A percentile compares a stretch with the other conserved stretches of the same genome.
phyloP scores from a whole-genome alignment of 2,888 invertebrate genomes.

The Leuctra nigra region DNA sequence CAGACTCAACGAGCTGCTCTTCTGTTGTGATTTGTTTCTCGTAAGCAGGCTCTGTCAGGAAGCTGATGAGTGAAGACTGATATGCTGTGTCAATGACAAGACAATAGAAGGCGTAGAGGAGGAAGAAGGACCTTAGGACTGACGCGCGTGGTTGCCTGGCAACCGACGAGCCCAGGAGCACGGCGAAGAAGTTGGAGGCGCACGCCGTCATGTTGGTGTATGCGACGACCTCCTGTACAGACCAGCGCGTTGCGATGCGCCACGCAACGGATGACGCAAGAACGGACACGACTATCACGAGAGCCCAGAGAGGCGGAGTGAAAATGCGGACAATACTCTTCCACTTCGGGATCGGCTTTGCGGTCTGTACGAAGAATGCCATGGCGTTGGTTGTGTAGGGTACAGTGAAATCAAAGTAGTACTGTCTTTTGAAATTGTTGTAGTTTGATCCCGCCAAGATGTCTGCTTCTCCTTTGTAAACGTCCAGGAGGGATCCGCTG shows the following conservation, averaged over 20 bases:
- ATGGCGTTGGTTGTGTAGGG: slow-evolving; percentile 1
- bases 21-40: slow-evolving; percentile 6
- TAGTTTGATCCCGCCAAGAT: background rate
- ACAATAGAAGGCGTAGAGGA: slow-evolving; percentile 17
- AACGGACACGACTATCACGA: background rate
- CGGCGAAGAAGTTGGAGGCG: background rate
- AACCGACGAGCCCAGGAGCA: background rate
- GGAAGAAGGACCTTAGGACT: slow-evolving; percentile 5
- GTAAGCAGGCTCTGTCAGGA: slow-evolving; percentile 8
- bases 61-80: slow-evolving; percentile 18
- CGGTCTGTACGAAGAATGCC: background rate
- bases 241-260: background rate
- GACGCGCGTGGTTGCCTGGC: background rate
- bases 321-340: no score
- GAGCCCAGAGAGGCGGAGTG: no score
- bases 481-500: background rate
- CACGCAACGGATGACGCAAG: background rate
- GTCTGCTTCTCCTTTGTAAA: background rate
- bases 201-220: background rate
- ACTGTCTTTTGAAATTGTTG: background rate
- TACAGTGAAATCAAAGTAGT: background rate
- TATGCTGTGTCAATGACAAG: slow-evolving; percentile 21
- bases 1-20: no score
- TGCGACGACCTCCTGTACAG: no score
- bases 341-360: background rate